Conservation (phyloP, 2,888 invertebrate genomes). For the Synanthedon andrenaeformis region DNA sequence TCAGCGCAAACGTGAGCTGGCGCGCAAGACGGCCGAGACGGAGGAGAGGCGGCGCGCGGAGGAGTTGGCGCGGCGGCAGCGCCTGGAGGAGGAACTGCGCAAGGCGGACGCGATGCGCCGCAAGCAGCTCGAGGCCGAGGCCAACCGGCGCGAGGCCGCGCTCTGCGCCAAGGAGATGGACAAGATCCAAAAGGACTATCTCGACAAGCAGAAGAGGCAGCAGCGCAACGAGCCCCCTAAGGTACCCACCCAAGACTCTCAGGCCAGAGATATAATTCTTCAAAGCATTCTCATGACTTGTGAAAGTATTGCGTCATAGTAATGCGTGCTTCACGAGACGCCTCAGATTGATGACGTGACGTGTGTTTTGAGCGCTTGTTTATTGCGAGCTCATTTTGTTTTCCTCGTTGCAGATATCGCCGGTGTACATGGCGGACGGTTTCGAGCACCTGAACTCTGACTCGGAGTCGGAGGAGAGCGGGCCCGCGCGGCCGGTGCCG, state of each 20-base stretch:
- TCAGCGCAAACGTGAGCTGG: constrained; percentile 47
- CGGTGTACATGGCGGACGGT: constrained; percentile 62
- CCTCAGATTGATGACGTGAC: too few species aligned
- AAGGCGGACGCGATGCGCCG: constrained; percentile 25
- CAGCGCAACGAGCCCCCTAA: constrained; percentile 7
- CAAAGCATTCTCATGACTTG: too few species aligned
- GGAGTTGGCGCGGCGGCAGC: constrained; percentile 36
- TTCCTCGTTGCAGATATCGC: constrained; percentile 15
- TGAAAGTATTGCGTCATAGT: too few species aligned
- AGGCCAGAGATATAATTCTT: too few species aligned
- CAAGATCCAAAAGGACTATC: constrained; percentile 50
- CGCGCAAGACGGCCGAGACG: constrained; percentile 51
- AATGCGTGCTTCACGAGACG: too few species aligned
- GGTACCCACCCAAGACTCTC: too few species aligned
- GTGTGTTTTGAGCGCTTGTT: too few species aligned
- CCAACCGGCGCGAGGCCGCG: constrained; percentile 38
- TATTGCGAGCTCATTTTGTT: too few species aligned
- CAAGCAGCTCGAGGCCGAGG: constrained; percentile 51
- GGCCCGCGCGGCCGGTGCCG: constrained; percentile 26
- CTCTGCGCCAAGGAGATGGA: constrained; percentile 61
- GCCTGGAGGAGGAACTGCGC: constrained; percentile 43
- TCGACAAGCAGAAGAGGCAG: constrained; percentile 38
- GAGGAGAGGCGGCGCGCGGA: constrained; percentile 50
- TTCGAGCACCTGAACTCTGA: constrained; percentile 69
- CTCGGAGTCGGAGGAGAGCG: constrained; percentile 38